Evolutionary conservation across 2,888 invertebrate species (phyloP).

Genomic region (Atherix ibis): DNA sequence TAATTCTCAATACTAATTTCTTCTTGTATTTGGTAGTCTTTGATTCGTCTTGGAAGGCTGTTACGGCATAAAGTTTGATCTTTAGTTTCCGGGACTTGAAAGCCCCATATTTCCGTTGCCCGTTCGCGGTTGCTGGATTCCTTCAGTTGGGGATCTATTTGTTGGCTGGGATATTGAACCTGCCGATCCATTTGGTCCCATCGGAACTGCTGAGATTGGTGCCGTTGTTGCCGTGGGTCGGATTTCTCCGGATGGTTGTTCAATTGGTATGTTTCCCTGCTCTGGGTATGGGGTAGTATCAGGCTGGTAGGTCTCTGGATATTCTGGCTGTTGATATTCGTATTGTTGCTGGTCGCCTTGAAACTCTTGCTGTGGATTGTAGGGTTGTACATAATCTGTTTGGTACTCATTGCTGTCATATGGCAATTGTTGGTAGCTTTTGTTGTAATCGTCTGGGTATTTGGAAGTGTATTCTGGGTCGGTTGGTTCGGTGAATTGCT

Average conservation of each 20-base stretch:
- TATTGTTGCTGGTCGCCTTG: slow-evolving; percentile 11
- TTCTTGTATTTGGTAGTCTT: slow-evolving; percentile 19
- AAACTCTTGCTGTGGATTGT: slow-evolving; percentile 19
- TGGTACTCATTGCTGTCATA: slow-evolving; percentile 11
- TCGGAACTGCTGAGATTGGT: slow-evolving; percentile 11
- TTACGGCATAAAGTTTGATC: slow-evolving; percentile 23
- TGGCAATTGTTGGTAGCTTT: slow-evolving; percentile 11
- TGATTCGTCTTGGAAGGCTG: slow-evolving; percentile 31
- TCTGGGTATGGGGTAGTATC: slow-evolving; percentile 8
- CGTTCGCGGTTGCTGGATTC: slow-evolving; percentile 30
- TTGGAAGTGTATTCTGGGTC: slow-evolving; percentile 3
- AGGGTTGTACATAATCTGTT: slow-evolving; percentile 19
- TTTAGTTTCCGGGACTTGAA: slow-evolving; percentile 20
- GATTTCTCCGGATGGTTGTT: slow-evolving; percentile 7
- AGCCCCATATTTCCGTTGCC: slow-evolving; percentile 30
- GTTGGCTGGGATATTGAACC: slow-evolving; percentile 9
- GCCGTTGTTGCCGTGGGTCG: slow-evolving; percentile 6
- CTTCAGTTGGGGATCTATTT: slow-evolving; percentile 17
- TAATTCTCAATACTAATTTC: slow-evolving; percentile 10
- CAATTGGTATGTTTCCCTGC: slow-evolving; percentile 12
- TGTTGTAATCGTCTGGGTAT: slow-evolving; percentile 14
- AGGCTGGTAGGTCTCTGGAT: slow-evolving; percentile 9
- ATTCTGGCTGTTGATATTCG: slow-evolving; percentile 9
- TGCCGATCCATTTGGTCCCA: slow-evolving; percentile 5
- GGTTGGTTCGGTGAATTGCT: too few species aligned